phyloP scores from a whole-genome alignment of 2,888 invertebrate species.

The Pollenia labialis region DNA sequence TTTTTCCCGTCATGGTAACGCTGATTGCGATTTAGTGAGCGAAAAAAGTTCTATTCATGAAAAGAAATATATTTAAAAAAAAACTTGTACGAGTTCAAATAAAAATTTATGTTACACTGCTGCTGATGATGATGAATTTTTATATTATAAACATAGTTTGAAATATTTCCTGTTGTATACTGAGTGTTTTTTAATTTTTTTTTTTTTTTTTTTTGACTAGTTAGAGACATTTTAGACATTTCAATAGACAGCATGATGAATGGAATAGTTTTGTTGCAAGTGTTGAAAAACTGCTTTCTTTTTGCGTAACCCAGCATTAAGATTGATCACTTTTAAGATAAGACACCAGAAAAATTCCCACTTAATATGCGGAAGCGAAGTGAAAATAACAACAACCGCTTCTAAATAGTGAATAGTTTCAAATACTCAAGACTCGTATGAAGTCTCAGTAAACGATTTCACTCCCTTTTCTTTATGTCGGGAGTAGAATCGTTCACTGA shows the following conservation, averaged over 20 bases:
- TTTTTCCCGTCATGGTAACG: too few relatives aligned
- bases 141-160: not conserved
- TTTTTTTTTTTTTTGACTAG: not conserved
- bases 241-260: slow-evolving; percentile 61
- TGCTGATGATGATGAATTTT: slow-evolving; percentile 39
- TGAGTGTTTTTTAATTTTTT: not conserved
- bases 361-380: too few relatives aligned
- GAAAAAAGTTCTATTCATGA: not conserved
- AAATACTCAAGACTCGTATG: too few relatives aligned
- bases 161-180: slow-evolving; percentile 31
- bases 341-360: too few relatives aligned
- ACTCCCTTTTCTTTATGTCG: too few relatives aligned
- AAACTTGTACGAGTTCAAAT: slow-evolving; percentile 10
- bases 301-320: not conserved
- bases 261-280: slow-evolving; percentile 40
- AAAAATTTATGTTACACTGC: slow-evolving; percentile 21
- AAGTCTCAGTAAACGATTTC: too few relatives aligned
- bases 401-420: too few relatives aligned
- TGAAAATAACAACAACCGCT: too few relatives aligned
- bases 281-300: not conserved
- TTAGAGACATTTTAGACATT: slow-evolving; percentile 52
- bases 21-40: too few relatives aligned
- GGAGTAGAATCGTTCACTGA: too few relatives aligned
- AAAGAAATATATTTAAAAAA: slow-evolving; percentile 16
- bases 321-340: not conserved